Conservation (phyloP, 2,797 vertebrate genomes). For the Tragopan temminckii region DNA sequence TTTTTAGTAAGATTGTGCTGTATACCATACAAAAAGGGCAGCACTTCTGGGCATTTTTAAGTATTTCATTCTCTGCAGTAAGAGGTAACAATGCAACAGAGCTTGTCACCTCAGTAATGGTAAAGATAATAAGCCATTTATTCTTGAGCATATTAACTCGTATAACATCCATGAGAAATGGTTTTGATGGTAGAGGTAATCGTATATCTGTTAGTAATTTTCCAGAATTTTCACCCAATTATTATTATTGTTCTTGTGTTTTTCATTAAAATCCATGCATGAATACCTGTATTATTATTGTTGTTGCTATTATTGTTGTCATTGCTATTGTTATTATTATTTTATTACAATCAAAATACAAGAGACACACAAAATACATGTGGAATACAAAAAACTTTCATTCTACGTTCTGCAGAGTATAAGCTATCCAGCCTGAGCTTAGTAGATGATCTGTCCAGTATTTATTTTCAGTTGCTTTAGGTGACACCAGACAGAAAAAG, state of each 20-base stretch:
- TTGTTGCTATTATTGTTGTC: neutral
- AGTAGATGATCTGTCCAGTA: neutral
- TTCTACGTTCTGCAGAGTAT: neutral
- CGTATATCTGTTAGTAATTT: neutral
- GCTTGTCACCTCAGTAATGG: neutral
- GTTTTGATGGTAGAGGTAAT: neutral
- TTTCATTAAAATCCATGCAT: neutral
- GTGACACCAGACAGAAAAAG: slow-evolving; percentile 8
- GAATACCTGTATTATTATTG: neutral
- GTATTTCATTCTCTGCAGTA: neutral
- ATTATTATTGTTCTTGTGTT: neutral
- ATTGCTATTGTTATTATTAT: neutral
- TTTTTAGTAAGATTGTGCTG: neutral
- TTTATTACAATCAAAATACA: neutral
- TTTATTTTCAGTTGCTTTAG: slow-evolving; percentile 38
- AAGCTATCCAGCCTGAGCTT: slow-evolving; percentile 7
- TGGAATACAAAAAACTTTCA: neutral
- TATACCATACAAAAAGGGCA: neutral
- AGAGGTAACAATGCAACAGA: neutral
- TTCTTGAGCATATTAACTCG: neutral
- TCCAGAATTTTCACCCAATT: neutral
- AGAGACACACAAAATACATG: neutral
- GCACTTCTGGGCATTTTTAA: neutral
- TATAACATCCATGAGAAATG: neutral
- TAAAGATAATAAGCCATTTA: neutral